Percentiles rank a stretch among this genome's conserved stretches.
These are phyloP conservation scores for Timema cristinae DNA, from an alignment of 2,888 invertebrate genomes.

Conservation along the genomic window DNA sequence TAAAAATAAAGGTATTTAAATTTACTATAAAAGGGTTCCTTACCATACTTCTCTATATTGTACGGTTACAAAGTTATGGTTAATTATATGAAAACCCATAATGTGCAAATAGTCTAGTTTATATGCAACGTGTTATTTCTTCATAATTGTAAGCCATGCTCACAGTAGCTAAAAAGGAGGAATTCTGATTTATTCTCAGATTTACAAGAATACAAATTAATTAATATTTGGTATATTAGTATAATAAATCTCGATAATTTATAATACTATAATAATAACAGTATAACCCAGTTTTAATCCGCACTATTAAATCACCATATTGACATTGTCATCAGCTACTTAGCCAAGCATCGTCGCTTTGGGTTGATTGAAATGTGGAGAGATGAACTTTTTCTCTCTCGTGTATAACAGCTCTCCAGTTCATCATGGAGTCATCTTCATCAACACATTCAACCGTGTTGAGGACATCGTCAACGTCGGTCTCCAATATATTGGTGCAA, in stretches of 20 bases:
- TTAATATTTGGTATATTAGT: no score
- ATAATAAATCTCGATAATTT: not conserved
- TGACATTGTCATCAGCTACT: not conserved
- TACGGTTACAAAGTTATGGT: no score
- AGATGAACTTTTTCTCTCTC: not conserved
- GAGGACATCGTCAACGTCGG: not conserved
- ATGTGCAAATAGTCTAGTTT: no score
- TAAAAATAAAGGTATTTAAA: no score
- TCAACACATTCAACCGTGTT: not conserved
- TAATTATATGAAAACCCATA: no score
- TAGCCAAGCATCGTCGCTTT: not conserved
- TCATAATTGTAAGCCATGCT: no score
- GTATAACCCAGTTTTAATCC: not conserved
- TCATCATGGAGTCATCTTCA: conserved; percentile 12
- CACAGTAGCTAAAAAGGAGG: no score
- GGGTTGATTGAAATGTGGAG: not conserved
- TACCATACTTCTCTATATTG: no score
- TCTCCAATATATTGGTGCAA: conserved; percentile 4
- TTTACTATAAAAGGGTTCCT: no score
- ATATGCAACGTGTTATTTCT: no score
- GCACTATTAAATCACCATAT: not conserved
- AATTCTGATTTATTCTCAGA: no score
- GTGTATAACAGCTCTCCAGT: conserved; percentile 6
- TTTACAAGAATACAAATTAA: no score
- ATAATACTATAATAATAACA: not conserved